phyloP scores from a whole-genome alignment of 2,113 vertebrate species.

The Cynocephalus volans region DNA sequence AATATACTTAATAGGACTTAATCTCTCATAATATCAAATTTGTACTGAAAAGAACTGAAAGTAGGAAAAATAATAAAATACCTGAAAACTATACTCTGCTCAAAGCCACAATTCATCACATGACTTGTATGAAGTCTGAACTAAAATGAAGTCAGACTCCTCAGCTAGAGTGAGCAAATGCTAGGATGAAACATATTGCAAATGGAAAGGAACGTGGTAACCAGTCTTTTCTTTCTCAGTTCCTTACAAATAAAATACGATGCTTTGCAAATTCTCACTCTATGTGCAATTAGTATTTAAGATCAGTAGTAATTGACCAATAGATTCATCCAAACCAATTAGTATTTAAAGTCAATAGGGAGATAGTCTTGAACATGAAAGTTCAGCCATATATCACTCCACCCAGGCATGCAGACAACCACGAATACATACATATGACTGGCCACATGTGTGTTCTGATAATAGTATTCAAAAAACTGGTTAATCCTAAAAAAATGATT shows the following conservation, averaged over 20 bases:
- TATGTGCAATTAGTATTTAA: background rate
- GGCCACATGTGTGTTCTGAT: background rate
- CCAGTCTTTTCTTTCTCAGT: background rate
- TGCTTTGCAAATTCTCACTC: background rate
- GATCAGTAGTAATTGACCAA: background rate
- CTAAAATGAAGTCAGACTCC: background rate
- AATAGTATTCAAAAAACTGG: background rate
- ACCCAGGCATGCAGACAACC: background rate
- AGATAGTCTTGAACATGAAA: background rate
- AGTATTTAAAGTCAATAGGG: background rate
- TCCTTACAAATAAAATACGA: conserved; percentile 1
- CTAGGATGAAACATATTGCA: background rate
- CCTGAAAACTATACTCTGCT: background rate
- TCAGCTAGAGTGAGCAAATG: background rate
- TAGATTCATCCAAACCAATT: background rate
- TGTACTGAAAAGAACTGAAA: background rate
- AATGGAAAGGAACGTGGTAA: background rate
- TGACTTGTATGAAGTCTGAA: background rate
- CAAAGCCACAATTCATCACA: background rate
- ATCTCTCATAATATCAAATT: background rate
- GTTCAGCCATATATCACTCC: background rate
- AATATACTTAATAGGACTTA: background rate
- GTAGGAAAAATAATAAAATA: background rate
- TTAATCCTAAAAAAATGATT: background rate
- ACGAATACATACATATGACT: background rate